Conservation (phyloP, 2,113 vertebrate genomes). For the Arvicanthis niloticus region DNA sequence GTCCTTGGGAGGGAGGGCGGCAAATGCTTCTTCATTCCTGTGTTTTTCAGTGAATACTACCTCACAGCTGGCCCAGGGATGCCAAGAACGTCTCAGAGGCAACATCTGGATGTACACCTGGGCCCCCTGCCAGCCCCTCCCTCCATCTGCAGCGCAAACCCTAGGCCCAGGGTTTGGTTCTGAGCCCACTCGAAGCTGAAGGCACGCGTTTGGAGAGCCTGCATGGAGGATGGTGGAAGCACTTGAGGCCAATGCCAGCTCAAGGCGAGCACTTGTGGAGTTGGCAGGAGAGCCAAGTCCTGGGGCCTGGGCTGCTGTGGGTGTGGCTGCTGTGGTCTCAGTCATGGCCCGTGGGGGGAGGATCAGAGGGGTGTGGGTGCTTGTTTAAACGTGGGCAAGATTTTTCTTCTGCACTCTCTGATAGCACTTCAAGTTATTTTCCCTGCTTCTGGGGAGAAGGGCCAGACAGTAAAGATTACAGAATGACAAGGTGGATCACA, state of each 20-base stretch:
- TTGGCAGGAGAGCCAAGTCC: conserved; percentile 52
- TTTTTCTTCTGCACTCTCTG: conserved; percentile 60
- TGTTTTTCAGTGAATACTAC: conserved; percentile 2
- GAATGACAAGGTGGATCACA: background rate
- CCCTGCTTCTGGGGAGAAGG: conserved; percentile 24
- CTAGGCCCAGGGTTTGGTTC: conserved; percentile 58
- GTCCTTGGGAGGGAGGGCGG: background rate
- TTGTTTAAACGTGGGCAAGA: conserved; percentile 46
- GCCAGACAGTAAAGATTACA: background rate
- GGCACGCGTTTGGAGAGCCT: conserved; percentile 66
- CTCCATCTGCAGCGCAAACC: conserved; percentile 64
- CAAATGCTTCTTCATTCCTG: background rate
- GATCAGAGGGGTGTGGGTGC: conserved; percentile 1
- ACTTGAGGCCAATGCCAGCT: conserved; percentile 66
- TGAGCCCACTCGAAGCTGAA: conserved; percentile 52
- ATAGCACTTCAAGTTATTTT: conserved; percentile 26
- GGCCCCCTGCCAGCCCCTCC: conserved; percentile 71
- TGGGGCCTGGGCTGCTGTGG: background rate
- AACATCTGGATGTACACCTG: conserved; percentile 79
- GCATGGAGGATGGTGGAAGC: conserved; percentile 54
- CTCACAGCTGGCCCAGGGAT: conserved; percentile 41
- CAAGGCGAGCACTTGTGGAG: conserved; percentile 29
- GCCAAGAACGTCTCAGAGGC: conserved; percentile 51
- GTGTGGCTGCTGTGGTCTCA: conserved; percentile 36
- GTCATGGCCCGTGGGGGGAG: background rate